Base-by-base conservation (phyloP, 2,888 invertebrate species). In the Druceiella hillmani region DNA sequence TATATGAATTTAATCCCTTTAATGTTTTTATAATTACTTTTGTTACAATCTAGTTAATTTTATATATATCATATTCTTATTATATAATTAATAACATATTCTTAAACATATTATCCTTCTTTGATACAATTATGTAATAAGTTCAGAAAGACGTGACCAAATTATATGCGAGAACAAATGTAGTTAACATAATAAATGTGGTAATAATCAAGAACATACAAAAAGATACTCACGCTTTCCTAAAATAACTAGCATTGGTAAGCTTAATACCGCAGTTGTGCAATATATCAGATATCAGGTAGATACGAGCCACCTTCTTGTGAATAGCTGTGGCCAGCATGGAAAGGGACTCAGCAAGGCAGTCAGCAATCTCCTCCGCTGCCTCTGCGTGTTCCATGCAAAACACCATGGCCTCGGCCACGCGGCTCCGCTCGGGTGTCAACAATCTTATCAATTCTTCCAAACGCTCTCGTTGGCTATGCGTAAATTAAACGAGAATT, bases 361-460 rank as follows among this genome's bases (percentile, higher is more conserved):
- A 94, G 49, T 89, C 88, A 32, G 90, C 87, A 44, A 99, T 87
- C 73, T 99, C 98, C 56, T 89, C 91, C 2, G 97, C 95, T 16
- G 94, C 92, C 63, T 97, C 97, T 13, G 95, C 93, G 66, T 99
- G 97, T 60, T 98, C 95, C 44, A 99, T 87, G 64, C 98, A 99
- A 79, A 95, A 99, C 34, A 98, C 87, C 99, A 99, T 99, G 10
- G 87, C 88, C 59, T 94, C 95, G 4, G 87, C 95, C 41, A 99
- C 82, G 62, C 83, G 83, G 42, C 74, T 64, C 37, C 87, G 78
- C 53, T 88, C 84, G 1, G 91, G 88, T 0, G 83, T 82, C 55
- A 98, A 74, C 44, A 83, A 81, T 11, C 95, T 79, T 48, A 99
- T 76, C 54, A 97, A 72, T 64, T 93, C 89, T 64, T 98, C 97